Conservation (phyloP, 2,113 vertebrate genomes). For the Cacatua alba region DNA sequence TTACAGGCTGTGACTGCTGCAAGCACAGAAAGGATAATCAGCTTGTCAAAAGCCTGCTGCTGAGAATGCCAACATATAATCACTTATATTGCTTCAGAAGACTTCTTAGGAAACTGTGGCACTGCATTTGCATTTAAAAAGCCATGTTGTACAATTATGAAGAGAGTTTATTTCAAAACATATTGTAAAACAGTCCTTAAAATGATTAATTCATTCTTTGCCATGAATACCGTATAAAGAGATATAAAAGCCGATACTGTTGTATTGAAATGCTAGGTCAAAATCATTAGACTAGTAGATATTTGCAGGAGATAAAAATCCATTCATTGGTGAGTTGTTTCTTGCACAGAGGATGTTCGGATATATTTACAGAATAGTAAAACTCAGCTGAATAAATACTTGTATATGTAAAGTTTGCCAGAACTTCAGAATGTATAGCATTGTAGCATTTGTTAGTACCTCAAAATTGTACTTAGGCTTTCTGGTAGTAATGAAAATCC, state of each 20-base stretch:
- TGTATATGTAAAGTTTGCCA: not conserved
- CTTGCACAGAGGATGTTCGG: not conserved
- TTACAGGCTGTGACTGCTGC: conserved; percentile 69
- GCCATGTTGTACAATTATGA: conserved; percentile 13
- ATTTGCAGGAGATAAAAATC: not conserved
- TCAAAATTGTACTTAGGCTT: not conserved
- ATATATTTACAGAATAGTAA: not conserved
- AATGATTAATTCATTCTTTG: conserved; percentile 57
- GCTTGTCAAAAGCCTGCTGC: conserved; percentile 64
- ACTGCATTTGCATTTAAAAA: conserved; percentile 74
- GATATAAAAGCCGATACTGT: not conserved
- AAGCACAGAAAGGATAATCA: conserved; percentile 73
- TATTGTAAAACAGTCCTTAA: conserved; percentile 31
- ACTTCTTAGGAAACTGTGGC: conserved; percentile 45
- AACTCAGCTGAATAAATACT: not conserved
- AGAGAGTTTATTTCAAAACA: conserved; percentile 46
- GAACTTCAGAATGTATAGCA: not conserved
- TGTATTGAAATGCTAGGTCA: conserved; percentile 8
- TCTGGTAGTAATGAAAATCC: not conserved
- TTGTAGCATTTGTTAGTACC: not conserved
- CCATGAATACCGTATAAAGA: not conserved
- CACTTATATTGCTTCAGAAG: conserved; percentile 49
- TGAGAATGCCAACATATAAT: conserved; percentile 72
- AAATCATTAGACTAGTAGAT: not conserved
- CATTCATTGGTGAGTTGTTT: not conserved